A percentile compares a stretch with the other conserved stretches of the same genome.
Evolutionary conservation across 2,113 vertebrate species (phyloP).

Genomic region (Sula dactylatra): DNA sequence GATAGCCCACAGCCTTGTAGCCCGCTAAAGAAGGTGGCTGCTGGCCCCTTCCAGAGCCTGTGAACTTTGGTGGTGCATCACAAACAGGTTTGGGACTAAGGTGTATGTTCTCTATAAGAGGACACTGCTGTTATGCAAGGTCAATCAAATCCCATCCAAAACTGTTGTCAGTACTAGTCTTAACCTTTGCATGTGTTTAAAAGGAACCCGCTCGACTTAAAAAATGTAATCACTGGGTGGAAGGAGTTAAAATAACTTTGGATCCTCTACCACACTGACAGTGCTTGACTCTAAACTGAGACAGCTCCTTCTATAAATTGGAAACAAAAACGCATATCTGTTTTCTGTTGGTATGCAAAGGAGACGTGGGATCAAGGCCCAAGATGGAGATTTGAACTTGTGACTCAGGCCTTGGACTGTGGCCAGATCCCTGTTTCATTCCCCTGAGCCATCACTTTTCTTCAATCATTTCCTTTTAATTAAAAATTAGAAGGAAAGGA

Average conservation of each 20-base stretch:
- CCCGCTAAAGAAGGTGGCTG: background rate
- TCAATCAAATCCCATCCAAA: background rate
- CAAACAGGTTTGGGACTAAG: background rate
- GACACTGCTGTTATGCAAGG: background rate
- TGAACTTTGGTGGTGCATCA: background rate
- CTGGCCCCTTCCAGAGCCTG: background rate
- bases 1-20: background rate
- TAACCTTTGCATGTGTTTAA: background rate
- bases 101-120: accelerated
- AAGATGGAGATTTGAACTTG: constrained; percentile 43
- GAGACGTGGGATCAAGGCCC: background rate
- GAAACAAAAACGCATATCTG: constrained; percentile 2
- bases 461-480: constrained; percentile 42
- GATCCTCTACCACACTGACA: background rate
- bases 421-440: constrained; percentile 35
- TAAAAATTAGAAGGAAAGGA: background rate
- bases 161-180: background rate
- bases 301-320: constrained; percentile 3
- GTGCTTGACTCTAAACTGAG: constrained; percentile 14
- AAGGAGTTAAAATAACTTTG: constrained; percentile 32
- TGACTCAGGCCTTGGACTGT: constrained; percentile 45
- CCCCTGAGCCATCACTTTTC: constrained; percentile 42
- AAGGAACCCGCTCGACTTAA: background rate
- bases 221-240: background rate
- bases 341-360: constrained; percentile 33